Percentiles rank a stretch among this genome's conserved stretches.
Evolutionary conservation across 2,113 vertebrate species (phyloP).

Genomic region (Laticauda colubrina): DNA sequence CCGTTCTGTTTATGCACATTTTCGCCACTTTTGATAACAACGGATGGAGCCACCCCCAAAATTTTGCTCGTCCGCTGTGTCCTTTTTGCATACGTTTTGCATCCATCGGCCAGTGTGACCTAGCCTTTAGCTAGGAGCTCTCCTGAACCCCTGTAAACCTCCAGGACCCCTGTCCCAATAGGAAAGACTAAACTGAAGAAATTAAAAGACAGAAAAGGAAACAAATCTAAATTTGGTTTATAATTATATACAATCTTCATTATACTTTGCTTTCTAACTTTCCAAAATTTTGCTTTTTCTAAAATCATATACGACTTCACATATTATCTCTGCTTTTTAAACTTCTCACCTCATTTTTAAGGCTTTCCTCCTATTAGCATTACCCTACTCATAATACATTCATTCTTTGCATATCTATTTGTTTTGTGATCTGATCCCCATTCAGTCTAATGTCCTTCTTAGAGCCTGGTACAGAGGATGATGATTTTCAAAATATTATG

Average conservation of each 20-base stretch:
- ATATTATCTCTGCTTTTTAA: neutral
- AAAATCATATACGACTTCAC: neutral
- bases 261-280: neutral
- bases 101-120: no score
- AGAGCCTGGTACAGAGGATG: neutral
- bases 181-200: no score
- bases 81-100: no score
- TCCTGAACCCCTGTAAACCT: no score
- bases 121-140: no score
- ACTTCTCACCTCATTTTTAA: neutral
- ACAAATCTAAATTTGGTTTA: neutral
- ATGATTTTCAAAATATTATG: neutral
- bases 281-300: neutral
- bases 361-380: neutral
- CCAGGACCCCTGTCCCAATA: neutral
- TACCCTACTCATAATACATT: neutral
- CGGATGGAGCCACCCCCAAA: no score
- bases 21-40: no score
- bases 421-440: neutral
- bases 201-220: no score
- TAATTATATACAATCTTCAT: neutral
- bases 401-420: neutral
- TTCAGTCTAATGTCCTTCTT: neutral
- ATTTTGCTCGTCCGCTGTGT: no score
- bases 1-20: no score